Base-by-base conservation (phyloP, 1,140 invertebrate genomes). In the Drosophila leontia region DNA sequence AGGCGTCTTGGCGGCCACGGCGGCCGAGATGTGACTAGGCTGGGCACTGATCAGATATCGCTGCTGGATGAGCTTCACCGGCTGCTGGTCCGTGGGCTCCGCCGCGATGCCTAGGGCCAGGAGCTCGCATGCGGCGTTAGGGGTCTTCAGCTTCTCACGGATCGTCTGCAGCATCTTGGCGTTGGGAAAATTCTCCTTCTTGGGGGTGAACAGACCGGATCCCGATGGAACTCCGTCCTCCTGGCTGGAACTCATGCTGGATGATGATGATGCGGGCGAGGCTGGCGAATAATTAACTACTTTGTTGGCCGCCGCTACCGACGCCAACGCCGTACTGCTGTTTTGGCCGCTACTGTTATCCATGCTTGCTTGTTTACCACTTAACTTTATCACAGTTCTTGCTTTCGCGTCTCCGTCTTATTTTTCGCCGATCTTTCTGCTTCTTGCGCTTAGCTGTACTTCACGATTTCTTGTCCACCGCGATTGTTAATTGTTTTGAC, bases 21-120 rank as follows among this genome's bases (percentile, higher is more conserved):
- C 78, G 42, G 86, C 80, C 57, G 86, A 78, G 39, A 92, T 91
- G 51, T 91, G 80, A 75, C 80, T 90, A 64, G 87, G 79, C 63
- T 90, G 84, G 44, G 91, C 78, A 45, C 74, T 92, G 62, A 92
- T 90, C 61, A 92, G 61, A 57, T 92, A 92, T 9, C 91, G 88
- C 32, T 91, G 78, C 63, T 92, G 83, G 58, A 92, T 75, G 26
- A 92, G 61, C 57, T 80, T 82, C 2, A 91, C 82, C 9, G 77
- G 67, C 57, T 91, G 72, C 48, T 84, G 44, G 47, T 63, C 82
- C 12, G 71, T 80, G 37, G 79, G 84, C 45, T 88, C 81, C 4
- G 85, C 72, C 0, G 85, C 64, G 35, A 90, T 80, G n/a, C 78
- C 80, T 37, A 92, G 9, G 7, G 91, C 68, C 37, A 77, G 59